Base-by-base conservation (phyloP, 2,888 invertebrate genomes). In the Celastrina argiolus region DNA sequence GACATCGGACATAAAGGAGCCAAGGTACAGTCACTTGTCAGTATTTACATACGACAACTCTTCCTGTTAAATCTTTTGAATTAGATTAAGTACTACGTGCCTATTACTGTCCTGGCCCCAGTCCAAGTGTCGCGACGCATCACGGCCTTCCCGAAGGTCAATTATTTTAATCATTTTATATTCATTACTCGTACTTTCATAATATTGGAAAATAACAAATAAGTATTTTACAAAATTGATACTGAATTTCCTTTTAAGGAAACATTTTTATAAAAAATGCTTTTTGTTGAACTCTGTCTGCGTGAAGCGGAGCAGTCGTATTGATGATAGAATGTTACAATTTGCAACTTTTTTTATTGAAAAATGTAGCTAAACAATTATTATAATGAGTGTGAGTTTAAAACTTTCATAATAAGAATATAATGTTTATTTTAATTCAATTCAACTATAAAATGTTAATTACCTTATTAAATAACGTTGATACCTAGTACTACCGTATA, bases 141-240 rank as follows among this genome's bases (percentile, higher is more conserved):
- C 81, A 71, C 84, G 89, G 86, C 89, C 89, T 85, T 85, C 78
- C 69, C 71, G 76, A 81, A 85, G 87, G 89, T 83, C 85, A 85
- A 83, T 84, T 82, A 85, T 87, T 84, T 83, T 68, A 70, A 70
- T 71, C 59, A 69, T 68, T 63, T 22, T 26, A 51, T 51, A 51
- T 51, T 26, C 26, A 51, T 26, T 51, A 22, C 12, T 12, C 22
- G 51, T 12, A 51, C 51, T 51, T 51, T 51, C 22, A 22, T 51
- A 22, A 22, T 26, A 26, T 12, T 12, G 51, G 12, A 1, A 22
- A 22, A 51, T 22, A 51, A 51, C 10, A 51, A 22, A 51, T 8
- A 51, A 2, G 12, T 2, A 18, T 18, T 8, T 31, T 31, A 31
- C 31, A 31, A 6, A 2, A 31, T 31, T 6, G 31, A 31, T 6